Conservation (phyloP, 2,113 vertebrate genomes). For the Coturnix japonica region DNA sequence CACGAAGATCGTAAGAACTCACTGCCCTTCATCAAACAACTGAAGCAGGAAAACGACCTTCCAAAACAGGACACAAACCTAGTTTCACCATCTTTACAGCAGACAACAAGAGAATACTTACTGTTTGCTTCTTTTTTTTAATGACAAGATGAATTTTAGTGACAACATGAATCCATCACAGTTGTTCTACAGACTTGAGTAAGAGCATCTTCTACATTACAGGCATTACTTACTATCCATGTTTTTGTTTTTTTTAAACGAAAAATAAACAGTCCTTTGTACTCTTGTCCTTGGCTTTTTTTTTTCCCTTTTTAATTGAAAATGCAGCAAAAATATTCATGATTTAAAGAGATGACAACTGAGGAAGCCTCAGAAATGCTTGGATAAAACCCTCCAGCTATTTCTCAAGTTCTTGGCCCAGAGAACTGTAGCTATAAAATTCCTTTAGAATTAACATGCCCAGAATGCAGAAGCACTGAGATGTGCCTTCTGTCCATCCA, state of each 20-base stretch:
- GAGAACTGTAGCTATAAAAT: background rate
- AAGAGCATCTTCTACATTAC: background rate
- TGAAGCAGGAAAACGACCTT: background rate
- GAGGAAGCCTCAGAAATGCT: background rate
- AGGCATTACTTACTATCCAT: background rate
- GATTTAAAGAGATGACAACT: background rate
- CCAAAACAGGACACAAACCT: background rate
- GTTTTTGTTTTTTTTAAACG: background rate
- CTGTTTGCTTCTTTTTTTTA: background rate
- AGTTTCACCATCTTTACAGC: background rate
- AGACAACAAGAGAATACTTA: background rate
- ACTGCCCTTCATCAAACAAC: background rate
- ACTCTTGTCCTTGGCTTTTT: background rate
- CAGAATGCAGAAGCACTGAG: background rate
- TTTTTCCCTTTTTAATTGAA: background rate
- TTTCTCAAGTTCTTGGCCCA: background rate
- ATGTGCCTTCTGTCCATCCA: background rate
- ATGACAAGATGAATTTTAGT: background rate
- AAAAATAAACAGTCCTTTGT: background rate
- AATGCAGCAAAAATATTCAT: background rate
- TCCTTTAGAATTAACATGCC: background rate
- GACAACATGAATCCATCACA: background rate
- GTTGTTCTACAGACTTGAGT: background rate
- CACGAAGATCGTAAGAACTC: background rate
- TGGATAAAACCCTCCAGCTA: background rate